A percentile compares a stretch with the other conserved stretches of the same genome.
Conservation (phyloP, 2,888 invertebrate species). For the Mythimna ferrago region DNA sequence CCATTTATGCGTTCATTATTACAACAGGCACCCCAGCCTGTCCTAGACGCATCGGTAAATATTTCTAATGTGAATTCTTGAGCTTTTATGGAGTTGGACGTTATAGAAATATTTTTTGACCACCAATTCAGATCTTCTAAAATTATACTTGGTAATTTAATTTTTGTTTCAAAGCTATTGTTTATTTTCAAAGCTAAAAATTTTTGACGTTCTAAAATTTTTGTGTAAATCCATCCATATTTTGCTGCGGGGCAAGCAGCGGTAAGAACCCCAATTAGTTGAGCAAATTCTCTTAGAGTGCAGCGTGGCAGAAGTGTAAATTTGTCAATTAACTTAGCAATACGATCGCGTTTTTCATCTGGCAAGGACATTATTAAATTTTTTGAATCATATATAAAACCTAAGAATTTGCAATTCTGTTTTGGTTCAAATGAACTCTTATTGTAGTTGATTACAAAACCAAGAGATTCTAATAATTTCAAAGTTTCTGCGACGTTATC, state of each 20-base stretch:
- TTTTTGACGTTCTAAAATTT: conserved; percentile 3
- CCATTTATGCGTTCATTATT: conserved; percentile 3
- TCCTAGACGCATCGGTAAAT: conserved; percentile 4
- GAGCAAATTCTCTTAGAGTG: background rate
- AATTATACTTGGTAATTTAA: background rate
- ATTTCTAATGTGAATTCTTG: conserved; percentile 4
- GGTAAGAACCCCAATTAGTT: too few relatives aligned
- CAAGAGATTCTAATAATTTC: background rate
- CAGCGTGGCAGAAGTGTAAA: background rate
- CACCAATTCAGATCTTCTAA: background rate
- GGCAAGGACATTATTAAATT: background rate
- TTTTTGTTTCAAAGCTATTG: background rate
- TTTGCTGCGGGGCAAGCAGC: conserved; percentile 8
- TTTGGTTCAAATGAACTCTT: conserved; percentile 1
- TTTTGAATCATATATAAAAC: conserved; percentile 1
- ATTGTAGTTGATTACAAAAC: background rate
- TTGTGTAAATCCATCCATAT: conserved; percentile 1
- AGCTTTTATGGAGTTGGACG: background rate
- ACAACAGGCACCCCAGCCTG: conserved; percentile 6
- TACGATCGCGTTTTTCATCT: background rate
- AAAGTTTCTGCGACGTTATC: background rate
- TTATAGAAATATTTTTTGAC: background rate
- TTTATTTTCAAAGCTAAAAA: background rate
- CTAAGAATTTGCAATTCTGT: background rate
- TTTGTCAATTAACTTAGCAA: background rate